These are phyloP conservation scores for Magallana ariakensis DNA, from an alignment of 1,140 invertebrate genomes.

Conservation along the genomic window DNA sequence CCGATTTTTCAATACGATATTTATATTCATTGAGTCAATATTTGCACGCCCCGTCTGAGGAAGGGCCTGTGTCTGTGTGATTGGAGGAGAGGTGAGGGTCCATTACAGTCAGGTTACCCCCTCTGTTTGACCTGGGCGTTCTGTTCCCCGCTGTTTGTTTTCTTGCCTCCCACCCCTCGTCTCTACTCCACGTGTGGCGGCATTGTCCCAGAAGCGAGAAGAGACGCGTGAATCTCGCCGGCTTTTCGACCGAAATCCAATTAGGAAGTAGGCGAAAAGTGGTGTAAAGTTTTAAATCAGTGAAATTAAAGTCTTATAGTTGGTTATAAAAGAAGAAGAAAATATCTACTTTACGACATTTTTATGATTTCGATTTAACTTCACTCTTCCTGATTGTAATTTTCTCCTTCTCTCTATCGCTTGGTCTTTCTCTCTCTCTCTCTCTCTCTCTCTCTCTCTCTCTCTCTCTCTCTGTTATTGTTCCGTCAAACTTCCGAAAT, in stretches of 20 bases:
- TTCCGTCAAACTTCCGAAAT: too few species aligned
- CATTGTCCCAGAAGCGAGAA: background rate
- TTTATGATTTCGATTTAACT: background rate
- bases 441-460: too few species aligned
- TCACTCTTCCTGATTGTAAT: background rate
- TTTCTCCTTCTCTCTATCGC: background rate
- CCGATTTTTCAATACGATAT: too few species aligned
- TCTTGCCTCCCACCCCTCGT: background rate
- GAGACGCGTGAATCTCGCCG: background rate
- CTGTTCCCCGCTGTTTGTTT: background rate
- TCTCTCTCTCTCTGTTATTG: too few species aligned
- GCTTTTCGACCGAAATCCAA: background rate
- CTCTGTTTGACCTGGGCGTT: constrained; percentile 6
- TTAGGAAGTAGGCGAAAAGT: constrained; percentile 1
- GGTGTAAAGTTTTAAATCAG: background rate
- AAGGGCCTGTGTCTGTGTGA: too few species aligned
- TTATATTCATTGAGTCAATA: too few species aligned
- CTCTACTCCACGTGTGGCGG: background rate
- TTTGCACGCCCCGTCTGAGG: too few species aligned
- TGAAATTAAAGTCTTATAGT: background rate
- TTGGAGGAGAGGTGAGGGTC: too few species aligned
- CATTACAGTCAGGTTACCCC: background rate
- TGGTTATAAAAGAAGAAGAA: background rate
- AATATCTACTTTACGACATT: background rate
- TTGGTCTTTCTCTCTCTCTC: background rate